Conservation (phyloP, 2,888 invertebrate genomes). For the Kuschelorhynchus macadamiae region DNA sequence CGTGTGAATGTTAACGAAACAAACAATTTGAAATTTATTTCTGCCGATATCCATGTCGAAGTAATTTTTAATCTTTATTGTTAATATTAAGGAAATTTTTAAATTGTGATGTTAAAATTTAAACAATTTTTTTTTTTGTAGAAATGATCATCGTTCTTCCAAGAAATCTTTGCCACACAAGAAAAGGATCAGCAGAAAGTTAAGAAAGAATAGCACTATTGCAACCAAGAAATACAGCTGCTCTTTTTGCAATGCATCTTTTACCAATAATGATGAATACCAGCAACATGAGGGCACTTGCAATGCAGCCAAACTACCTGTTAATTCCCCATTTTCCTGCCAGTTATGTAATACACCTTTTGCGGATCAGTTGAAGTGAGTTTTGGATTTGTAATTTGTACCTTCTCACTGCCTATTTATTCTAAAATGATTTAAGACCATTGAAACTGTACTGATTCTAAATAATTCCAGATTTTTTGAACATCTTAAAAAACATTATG, state of each 20-base stretch:
- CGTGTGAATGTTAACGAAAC: too few species aligned
- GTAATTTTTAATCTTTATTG: too few species aligned
- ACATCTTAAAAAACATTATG: constrained; percentile 87
- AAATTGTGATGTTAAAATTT: too few species aligned
- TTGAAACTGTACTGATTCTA: too few species aligned
- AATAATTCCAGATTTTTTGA: constrained; percentile 77
- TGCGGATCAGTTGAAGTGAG: constrained; percentile 77
- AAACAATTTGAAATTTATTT: too few species aligned
- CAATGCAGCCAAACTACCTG: constrained; percentile 65
- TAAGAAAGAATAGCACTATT: constrained; percentile 72
- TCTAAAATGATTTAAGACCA: too few species aligned
- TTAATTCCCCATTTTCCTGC: constrained; percentile 75
- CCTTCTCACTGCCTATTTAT: too few species aligned
- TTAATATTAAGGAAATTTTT: too few species aligned
- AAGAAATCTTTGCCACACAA: constrained; percentile 88
- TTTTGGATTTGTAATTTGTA: not conserved
- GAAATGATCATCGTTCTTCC: constrained; percentile 63
- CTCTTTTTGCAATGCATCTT: constrained; percentile 69
- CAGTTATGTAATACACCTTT: constrained; percentile 85
- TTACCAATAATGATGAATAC: constrained; percentile 66
- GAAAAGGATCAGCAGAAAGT: constrained; percentile 85
- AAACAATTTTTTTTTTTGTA: constrained; percentile 45
- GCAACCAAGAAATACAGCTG: constrained; percentile 66
- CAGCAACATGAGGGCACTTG: constrained; percentile 71
- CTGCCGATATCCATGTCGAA: too few species aligned